Evolutionary conservation across 2,888 invertebrate genomes (phyloP), one percentile per base, ranked within the genome.

Genomic region (Lithosia quadra): DNA sequence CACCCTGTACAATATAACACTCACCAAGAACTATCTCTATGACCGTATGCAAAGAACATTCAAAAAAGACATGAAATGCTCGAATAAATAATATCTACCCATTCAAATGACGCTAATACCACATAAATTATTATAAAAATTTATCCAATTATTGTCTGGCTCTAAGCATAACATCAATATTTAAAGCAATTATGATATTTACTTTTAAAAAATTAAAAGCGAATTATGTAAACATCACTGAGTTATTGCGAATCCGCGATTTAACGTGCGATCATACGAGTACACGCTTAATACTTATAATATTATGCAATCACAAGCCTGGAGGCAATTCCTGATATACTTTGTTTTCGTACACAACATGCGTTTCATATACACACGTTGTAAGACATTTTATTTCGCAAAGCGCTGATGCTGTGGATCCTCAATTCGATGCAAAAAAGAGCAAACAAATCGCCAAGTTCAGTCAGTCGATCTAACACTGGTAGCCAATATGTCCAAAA

Each of bases 221-320:
- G 49, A 5, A 43, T 49, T 3, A 65, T 67, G 63, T 68, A 71
- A 39, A 71, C 66, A 72, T 69, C 69, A 75, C 70, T 67, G 28
- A 55, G 67, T 80, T 80, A 80, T 78, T 77, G 76, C 78, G 69
- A 67, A 49, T 49, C 60, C 61, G 56, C 63, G 22, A 67, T 59
- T 63, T 18, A 56, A 63, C 62, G 56, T 43, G 39, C 43, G 24
- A 24, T 61, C 28, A 61, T 22, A 55, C 62, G 60, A 72, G 65
- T 57, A 75, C n/a, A 75, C 62, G 24, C 67, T 68, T 21, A 69
- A n/a, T 55, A 43, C 49, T 68, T 74, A 69, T 22, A 70, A 69
- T 69, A 78, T 80, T 77, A 78, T 77, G 78, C 80, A 77, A 66
- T 71, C 65, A 62, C 61, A 60, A 67, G 57, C 65, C 68, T 66